Conservation (phyloP, 37 sponge, comb jelly and placozoan genomes). For the Agelas oroides region DNA sequence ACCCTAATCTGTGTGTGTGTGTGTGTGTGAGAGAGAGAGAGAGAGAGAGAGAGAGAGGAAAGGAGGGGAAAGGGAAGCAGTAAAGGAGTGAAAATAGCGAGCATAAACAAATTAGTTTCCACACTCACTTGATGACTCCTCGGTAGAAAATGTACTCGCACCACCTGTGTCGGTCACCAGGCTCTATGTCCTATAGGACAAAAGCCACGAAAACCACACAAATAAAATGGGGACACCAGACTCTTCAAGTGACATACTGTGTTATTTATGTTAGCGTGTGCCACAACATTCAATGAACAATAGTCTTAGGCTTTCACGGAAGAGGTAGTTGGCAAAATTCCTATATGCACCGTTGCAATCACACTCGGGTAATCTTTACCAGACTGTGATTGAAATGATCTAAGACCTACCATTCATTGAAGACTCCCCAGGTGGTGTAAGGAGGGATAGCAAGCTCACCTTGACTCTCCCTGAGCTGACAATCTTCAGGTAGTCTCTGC, state of each 20-base stretch:
- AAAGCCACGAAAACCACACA: too few species aligned
- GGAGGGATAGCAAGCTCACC: not conserved
- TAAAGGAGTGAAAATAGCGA: not conserved
- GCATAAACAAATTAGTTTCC: not conserved
- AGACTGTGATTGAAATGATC: too few species aligned
- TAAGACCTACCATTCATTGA: too few species aligned
- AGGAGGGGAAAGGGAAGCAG: not conserved
- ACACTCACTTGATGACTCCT: constrained; percentile 57
- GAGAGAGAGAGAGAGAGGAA: not conserved
- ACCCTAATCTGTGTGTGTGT: constrained; percentile 18
- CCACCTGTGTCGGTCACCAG: constrained; percentile 52
- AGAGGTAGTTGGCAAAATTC: too few species aligned
- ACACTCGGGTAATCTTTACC: too few species aligned
- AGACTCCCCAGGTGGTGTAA: not conserved
- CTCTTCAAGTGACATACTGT: too few species aligned
- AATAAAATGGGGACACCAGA: too few species aligned
- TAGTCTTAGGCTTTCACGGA: too few species aligned
- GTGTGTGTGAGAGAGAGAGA: not conserved
- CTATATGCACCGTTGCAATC: too few species aligned
- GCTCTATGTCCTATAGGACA: constrained; percentile 59
- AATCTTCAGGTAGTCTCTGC: constrained; percentile 35
- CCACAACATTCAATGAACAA: too few species aligned
- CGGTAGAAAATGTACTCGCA: constrained; percentile 69
- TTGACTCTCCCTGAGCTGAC: constrained; percentile 29
- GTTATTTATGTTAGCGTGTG: too few species aligned